Evolutionary conservation across 1,140 invertebrate genomes (phyloP).

Genomic region (Bombus sylvicola): DNA sequence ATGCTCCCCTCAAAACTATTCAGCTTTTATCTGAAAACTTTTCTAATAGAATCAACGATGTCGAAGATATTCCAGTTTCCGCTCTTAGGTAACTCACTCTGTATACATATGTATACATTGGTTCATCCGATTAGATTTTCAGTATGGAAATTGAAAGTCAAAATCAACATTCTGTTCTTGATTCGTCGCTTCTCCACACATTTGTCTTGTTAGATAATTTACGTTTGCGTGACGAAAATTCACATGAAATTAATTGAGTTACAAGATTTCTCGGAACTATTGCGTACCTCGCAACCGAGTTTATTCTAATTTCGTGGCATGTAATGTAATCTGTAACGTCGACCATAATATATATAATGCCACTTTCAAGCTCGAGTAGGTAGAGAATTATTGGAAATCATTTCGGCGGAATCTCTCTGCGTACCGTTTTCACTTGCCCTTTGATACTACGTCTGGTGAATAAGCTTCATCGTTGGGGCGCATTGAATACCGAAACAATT

Average conservation of each 20-base stretch:
- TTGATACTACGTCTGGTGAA: slow-evolving; percentile 21
- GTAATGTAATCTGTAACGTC: not conserved
- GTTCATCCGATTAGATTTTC: too few relatives aligned
- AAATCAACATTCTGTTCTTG: too few relatives aligned
- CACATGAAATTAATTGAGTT: not conserved
- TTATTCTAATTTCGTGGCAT: not conserved
- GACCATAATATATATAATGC: not conserved
- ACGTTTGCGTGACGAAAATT: not conserved
- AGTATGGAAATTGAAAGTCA: too few relatives aligned
- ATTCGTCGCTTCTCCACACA: too few relatives aligned
- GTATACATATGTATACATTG: too few relatives aligned
- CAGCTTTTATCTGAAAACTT: too few relatives aligned
- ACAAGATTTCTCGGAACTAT: not conserved
- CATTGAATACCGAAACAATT: slow-evolving; percentile 30
- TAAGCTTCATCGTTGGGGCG: slow-evolving; percentile 30
- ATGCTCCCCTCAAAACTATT: too few relatives aligned
- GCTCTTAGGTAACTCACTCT: too few relatives aligned
- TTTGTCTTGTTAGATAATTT: not conserved
- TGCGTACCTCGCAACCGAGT: not conserved
- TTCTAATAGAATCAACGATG: too few relatives aligned
- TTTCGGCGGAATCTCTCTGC: slow-evolving; percentile 41
- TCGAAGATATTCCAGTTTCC: too few relatives aligned
- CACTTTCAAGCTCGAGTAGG: slow-evolving; percentile 4
- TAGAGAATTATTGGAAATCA: slow-evolving; percentile 54
- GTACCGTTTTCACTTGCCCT: slow-evolving; percentile 20